phyloP scores from a whole-genome alignment of 1,140 invertebrate species.

The Drosophila kohkoa region DNA sequence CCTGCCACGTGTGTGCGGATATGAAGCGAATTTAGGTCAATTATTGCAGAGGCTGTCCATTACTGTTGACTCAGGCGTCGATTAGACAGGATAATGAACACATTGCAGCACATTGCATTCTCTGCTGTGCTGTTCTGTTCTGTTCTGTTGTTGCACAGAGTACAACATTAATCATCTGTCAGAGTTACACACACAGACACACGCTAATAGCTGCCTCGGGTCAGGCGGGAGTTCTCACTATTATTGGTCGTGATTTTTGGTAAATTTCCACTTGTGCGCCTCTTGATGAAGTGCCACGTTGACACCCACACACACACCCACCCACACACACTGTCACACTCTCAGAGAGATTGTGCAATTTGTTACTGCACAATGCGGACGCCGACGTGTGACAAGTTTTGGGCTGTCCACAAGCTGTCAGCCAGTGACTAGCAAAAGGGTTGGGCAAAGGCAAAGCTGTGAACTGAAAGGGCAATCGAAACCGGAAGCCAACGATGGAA shows the following conservation, averaged over 20 bases:
- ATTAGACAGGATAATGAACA: conserved; percentile 60
- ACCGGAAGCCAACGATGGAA: conserved; percentile 5
- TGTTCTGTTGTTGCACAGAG: conserved; percentile 16
- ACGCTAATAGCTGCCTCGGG: conserved; percentile 8
- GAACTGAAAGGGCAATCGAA: conserved; percentile 7
- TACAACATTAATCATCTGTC: conserved; percentile 67
- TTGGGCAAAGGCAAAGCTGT: neutral
- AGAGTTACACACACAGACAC: conserved; percentile 31
- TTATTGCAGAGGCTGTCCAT: conserved; percentile 31
- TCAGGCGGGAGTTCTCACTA: conserved; percentile 8
- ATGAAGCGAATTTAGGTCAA: conserved; percentile 50
- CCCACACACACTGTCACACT: conserved; percentile 23
- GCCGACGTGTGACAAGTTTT: conserved; percentile 62
- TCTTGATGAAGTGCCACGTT: conserved; percentile 41
- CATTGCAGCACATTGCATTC: conserved; percentile 54
- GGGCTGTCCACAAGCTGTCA: conserved; percentile 77
- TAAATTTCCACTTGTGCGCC: conserved; percentile 65
- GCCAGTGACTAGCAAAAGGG: neutral
- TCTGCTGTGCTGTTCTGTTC: neutral
- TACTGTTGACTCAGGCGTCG: conserved; percentile 31
- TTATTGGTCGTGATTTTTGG: conserved; percentile 70
- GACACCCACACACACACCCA: conserved; percentile 18
- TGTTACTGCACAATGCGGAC: conserved; percentile 48
- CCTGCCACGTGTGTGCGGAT: conserved; percentile 24
- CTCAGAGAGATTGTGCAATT: conserved; percentile 33